phyloP scores from a whole-genome alignment of 2,888 invertebrate species.

The Cecidostiba fungosa region DNA sequence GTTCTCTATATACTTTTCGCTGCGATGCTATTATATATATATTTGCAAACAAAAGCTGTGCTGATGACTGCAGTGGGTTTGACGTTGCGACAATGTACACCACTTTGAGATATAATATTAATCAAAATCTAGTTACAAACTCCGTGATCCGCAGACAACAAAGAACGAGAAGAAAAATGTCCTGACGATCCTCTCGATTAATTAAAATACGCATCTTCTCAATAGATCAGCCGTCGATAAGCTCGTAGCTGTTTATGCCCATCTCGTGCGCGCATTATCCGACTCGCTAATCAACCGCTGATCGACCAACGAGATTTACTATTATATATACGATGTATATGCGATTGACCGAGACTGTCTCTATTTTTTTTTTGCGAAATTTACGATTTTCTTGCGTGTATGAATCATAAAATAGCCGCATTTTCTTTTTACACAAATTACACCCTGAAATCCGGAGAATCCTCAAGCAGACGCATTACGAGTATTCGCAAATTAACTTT shows the following conservation, averaged over 20 bases:
- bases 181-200: background rate
- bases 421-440: background rate
- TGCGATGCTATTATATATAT: background rate
- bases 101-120: no score
- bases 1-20: background rate
- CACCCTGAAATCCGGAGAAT: background rate
- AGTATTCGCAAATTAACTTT: background rate
- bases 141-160: no score
- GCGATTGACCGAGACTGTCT: background rate
- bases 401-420: background rate
- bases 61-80: background rate
- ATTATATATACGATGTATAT: background rate
- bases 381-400: background rate
- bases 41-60: slow-evolving; percentile 4
- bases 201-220: background rate
- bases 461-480: background rate
- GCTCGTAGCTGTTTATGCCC: background rate
- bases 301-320: background rate
- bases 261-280: background rate
- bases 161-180: no score
- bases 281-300: background rate
- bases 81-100: no score
- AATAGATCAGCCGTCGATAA: background rate
- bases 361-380: background rate
- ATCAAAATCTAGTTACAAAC: no score